Conservation (phyloP, 2,888 invertebrate species). For the Ephialtes manifestator region DNA sequence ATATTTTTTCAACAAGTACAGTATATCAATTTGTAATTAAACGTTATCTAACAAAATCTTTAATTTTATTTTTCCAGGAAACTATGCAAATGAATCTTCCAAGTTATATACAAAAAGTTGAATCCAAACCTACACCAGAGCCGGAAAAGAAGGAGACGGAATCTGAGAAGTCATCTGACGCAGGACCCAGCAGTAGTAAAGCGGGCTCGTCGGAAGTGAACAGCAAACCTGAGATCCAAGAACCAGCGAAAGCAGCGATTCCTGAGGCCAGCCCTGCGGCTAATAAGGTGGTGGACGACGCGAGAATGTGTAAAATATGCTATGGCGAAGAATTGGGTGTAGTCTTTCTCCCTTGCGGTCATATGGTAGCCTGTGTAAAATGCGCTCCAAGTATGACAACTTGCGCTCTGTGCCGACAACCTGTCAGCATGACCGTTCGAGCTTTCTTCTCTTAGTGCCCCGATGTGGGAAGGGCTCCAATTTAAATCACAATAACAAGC, state of each 20-base stretch:
- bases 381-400: constrained; percentile 95
- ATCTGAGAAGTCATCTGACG: constrained; percentile 63
- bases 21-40: not conserved
- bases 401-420: constrained; percentile 95
- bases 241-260: not conserved
- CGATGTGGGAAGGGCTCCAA: constrained; percentile 61
- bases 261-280: constrained; percentile 1
- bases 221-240: constrained; percentile 28
- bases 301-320: constrained; percentile 96
- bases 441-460: constrained; percentile 87
- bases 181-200: constrained; percentile 67
- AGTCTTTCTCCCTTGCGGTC: constrained; percentile 98
- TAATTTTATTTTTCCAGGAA: constrained; percentile 77
- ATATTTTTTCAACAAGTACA: too few species aligned
- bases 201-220: constrained; percentile 60
- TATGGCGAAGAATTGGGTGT: constrained; percentile 95
- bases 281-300: constrained; percentile 81
- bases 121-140: constrained; percentile 67
- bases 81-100: constrained; percentile 82
- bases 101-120: constrained; percentile 81
- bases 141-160: constrained; percentile 53
- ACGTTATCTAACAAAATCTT: not conserved
- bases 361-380: constrained; percentile 96
- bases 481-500: constrained; percentile 44
- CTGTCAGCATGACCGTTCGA: constrained; percentile 90